phyloP scores from a whole-genome alignment of 2,797 vertebrate species.

The Paramormyrops hopkinsi region DNA sequence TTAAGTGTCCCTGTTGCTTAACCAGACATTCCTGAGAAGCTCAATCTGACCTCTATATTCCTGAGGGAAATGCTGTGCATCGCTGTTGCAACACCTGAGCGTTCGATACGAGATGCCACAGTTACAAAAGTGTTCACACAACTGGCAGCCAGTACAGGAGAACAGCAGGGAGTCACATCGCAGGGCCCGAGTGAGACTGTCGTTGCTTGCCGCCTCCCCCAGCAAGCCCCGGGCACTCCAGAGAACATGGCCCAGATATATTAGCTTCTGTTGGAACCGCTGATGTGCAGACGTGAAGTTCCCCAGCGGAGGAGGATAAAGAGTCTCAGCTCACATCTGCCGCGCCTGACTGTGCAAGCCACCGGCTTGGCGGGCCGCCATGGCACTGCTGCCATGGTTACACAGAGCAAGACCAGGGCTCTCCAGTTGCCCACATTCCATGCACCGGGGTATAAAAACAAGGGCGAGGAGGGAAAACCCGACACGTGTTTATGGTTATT shows the following conservation, averaged over 20 bases:
- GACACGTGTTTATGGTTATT: background rate
- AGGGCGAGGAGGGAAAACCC: background rate
- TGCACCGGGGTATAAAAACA: background rate
- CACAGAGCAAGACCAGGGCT: background rate
- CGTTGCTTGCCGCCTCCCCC: background rate
- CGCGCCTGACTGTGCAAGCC: background rate
- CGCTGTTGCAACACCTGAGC: background rate
- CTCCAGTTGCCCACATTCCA: background rate
- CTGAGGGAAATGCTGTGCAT: background rate
- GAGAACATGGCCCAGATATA: background rate
- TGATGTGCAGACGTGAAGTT: background rate
- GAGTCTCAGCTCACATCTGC: constrained; percentile 8
- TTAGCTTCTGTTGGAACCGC: background rate
- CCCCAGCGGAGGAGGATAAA: background rate
- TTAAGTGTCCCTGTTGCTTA: background rate
- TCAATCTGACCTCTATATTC: background rate
- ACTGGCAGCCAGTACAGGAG: background rate
- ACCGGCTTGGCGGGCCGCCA: background rate
- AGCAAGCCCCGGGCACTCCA: background rate
- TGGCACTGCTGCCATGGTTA: constrained; percentile 6
- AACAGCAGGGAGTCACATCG: background rate
- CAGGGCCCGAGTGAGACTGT: background rate
- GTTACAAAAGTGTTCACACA: background rate
- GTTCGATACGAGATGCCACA: background rate
- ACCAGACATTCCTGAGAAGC: background rate